Percentiles rank a stretch among this genome's conserved stretches.
These are phyloP conservation scores for Rafetus swinhoei DNA, from an alignment of 2,113 vertebrate species.

Conservation along the genomic window DNA sequence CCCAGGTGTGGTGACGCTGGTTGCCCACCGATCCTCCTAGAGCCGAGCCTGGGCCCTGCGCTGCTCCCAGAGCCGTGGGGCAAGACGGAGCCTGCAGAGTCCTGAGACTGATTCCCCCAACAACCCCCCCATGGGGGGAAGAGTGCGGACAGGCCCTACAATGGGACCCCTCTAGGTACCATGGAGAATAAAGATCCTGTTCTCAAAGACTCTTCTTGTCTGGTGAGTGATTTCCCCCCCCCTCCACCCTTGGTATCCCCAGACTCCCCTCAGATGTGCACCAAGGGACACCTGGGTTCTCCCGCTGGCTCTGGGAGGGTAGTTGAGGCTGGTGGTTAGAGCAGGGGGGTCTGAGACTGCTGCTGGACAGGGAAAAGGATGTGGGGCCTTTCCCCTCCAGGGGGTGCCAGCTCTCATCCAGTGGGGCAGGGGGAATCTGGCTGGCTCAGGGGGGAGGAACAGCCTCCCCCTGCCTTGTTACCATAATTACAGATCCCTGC, in stretches of 20 bases:
- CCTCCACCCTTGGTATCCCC: too few relatives aligned
- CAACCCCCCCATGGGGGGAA: too few relatives aligned
- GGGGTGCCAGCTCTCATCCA: not conserved
- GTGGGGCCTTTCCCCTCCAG: not conserved
- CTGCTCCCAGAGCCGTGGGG: not conserved
- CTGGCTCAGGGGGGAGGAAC: not conserved
- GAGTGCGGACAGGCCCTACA: too few relatives aligned
- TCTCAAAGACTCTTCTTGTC: too few relatives aligned
- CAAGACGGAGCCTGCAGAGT: not conserved
- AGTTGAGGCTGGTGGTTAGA: too few relatives aligned
- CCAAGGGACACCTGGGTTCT: not conserved
- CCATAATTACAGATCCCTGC: slow-evolving; percentile 56
- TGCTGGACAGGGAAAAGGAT: not conserved
- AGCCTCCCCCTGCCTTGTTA: slow-evolving; percentile 32
- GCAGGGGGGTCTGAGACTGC: not conserved
- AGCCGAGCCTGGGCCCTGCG: not conserved
- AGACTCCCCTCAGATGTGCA: not conserved
- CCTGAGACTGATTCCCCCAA: not conserved
- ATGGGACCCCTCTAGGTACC: too few relatives aligned
- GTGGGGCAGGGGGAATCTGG: slow-evolving; percentile 22
- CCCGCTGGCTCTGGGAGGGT: too few relatives aligned
- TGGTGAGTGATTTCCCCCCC: too few relatives aligned
- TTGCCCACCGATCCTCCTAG: not conserved
- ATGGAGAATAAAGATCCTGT: too few relatives aligned
- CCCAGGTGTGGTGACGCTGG: not conserved